Conservation (phyloP, 1,140 invertebrate species). For the Orussus abietinus region DNA sequence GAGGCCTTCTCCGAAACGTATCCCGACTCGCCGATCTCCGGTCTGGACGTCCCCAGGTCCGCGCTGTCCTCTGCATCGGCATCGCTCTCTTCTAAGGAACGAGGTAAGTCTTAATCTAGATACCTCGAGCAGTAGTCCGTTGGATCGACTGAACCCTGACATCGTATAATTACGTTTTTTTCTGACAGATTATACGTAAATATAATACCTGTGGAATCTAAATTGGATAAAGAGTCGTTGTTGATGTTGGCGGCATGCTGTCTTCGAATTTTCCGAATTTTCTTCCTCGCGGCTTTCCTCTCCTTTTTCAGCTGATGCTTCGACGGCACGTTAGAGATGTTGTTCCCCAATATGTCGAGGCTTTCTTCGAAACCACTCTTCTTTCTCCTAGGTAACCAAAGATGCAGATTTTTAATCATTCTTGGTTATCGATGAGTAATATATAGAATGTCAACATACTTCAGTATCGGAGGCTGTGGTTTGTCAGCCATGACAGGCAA, state of each 20-base stretch:
- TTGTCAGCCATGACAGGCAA: conserved; percentile 78
- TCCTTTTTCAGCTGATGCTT: conserved; percentile 70
- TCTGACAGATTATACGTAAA: too few species aligned
- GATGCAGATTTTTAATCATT: conserved; percentile 4
- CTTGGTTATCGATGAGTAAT: not conserved
- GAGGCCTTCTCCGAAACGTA: conserved; percentile 68
- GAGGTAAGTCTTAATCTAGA: too few species aligned
- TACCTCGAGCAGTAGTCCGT: too few species aligned
- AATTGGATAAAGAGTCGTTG: not conserved
- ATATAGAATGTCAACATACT: conserved; percentile 24
- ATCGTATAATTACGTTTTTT: too few species aligned
- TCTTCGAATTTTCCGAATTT: conserved; percentile 7
- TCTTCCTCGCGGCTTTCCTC: conserved; percentile 55
- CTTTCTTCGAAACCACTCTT: conserved; percentile 30
- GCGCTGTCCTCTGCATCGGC: conserved; percentile 79
- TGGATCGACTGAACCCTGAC: too few species aligned
- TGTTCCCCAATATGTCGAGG: conserved; percentile 29
- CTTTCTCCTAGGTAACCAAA: conserved; percentile 27
- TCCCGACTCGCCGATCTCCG: conserved; percentile 61
- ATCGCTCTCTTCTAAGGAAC: conserved; percentile 57
- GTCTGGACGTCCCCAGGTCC: conserved; percentile 43
- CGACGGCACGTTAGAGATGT: conserved; percentile 42
- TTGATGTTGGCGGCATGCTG: not conserved
- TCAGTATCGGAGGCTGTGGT: conserved; percentile 58
- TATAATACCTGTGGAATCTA: too few species aligned